Percentiles rank a stretch among this genome's conserved stretches.
These are phyloP conservation scores for Chloroclysta siterata DNA, from an alignment of 2,888 invertebrate species.

Conservation along the genomic window DNA sequence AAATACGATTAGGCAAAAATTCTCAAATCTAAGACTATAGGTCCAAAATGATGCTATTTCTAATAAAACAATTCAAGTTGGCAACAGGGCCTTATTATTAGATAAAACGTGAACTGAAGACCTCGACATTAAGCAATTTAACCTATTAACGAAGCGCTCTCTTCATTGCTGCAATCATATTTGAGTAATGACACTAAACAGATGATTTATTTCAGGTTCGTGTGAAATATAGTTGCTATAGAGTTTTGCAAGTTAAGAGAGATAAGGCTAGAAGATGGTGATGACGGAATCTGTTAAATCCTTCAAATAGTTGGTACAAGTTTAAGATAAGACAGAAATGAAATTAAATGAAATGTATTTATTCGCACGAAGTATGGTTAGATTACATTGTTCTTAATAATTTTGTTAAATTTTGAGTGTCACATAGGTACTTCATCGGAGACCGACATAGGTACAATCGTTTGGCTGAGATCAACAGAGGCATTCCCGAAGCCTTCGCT, in stretches of 20 bases:
- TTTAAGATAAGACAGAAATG: too few species aligned
- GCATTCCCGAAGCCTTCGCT: too few species aligned
- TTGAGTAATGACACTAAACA: slow-evolving; percentile 20
- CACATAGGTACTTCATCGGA: too few species aligned
- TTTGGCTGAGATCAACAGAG: too few species aligned
- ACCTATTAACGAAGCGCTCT: slow-evolving; percentile 53
- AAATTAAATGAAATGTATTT: too few species aligned
- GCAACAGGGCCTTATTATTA: slow-evolving; percentile 49
- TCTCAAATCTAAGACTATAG: neutral
- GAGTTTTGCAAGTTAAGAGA: neutral
- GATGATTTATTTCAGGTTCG: slow-evolving; percentile 15
- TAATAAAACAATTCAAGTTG: slow-evolving; percentile 1
- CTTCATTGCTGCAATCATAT: slow-evolving; percentile 56
- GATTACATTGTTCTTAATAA: too few species aligned
- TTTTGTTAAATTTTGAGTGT: too few species aligned
- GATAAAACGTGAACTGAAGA: slow-evolving; percentile 72
- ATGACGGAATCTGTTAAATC: neutral
- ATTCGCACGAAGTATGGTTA: too few species aligned
- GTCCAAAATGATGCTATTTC: neutral
- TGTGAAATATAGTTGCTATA: slow-evolving; percentile 5
- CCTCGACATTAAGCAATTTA: slow-evolving; percentile 75
- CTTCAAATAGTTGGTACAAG: too few species aligned
- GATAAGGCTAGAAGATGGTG: neutral
- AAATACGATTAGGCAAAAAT: too few species aligned
- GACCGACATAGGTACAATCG: too few species aligned